Evolutionary conservation across 2,797 vertebrate genomes (phyloP), one percentile per base, ranked within the genome.

Genomic region (Molossus molossus): DNA sequence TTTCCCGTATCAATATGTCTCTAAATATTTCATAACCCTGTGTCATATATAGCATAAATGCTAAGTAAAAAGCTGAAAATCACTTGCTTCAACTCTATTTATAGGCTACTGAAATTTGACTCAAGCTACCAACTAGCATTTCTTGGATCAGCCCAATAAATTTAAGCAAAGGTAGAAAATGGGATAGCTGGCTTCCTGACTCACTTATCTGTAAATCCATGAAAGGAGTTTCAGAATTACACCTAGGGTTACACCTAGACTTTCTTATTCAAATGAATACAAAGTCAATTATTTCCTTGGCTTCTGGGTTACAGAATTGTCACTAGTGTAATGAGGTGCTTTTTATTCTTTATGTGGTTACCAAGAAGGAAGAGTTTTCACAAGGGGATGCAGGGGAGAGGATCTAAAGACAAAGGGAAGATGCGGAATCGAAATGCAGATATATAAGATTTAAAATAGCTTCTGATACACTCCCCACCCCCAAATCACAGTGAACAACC

Each of bases 81-180:
- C 23, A 75, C 48, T 73, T 75, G 40, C 7, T 94, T 91, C 87
- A 89, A 25, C 82, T 84, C 17, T 64, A 70, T 40, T 82, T 89
- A 72, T 37, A 82, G 20, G 79, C 29, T 91, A 85, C 33, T 50
- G 53, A 95, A 94, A 95, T 90, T 21, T 87, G 64, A 92, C n/a
- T 95, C 60, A 15, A 12, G 45, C 10, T 90, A 69, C 83, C 40
- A 93, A 77, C 62, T 76, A 82, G 1, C 33, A 89, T 80, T 91
- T 93, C 53, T 37, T 83, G 10, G 23, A 95, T 80, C 45, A 70
- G 20, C 7, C 58, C 37, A 83, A 92, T 20, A 90, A 20, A 77
- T 65, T 82, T 67, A 87, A 60, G 33, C 37, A 86, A 91, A 91
- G 53, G 37, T 64, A 90, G 27, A 40, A 97, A 97, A 93, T 67